These are phyloP conservation scores for Prionace glauca DNA, from an alignment of 2,797 vertebrate genomes.

Conservation along the genomic window DNA sequence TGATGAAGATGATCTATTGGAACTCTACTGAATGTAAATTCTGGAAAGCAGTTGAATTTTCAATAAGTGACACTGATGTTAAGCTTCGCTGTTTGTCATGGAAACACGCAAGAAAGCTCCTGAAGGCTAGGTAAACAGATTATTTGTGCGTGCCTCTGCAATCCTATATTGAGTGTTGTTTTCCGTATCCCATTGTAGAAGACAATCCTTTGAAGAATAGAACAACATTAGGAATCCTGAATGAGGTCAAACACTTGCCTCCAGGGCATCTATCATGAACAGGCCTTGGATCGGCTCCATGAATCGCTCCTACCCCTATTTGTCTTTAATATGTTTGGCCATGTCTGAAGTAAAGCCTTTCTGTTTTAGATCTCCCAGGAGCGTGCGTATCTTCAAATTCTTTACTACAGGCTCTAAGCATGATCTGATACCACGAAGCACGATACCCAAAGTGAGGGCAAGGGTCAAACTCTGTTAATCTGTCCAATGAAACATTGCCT, in stretches of 20 bases:
- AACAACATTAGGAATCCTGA: constrained; percentile 3
- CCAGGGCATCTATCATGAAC: background rate
- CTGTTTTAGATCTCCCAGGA: background rate
- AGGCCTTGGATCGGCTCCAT: background rate
- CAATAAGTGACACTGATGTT: background rate
- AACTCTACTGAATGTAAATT: background rate
- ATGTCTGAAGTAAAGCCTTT: background rate
- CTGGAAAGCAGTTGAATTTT: background rate
- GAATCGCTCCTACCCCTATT: background rate
- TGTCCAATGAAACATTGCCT: background rate
- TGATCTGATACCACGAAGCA: background rate
- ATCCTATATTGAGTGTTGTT: background rate
- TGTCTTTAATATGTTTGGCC: background rate
- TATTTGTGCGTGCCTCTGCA: background rate
- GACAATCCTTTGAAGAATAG: background rate
- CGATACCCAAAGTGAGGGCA: background rate
- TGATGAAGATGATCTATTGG: background rate
- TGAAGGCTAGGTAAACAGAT: background rate
- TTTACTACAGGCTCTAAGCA: background rate
- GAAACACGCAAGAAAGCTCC: background rate
- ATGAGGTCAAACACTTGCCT: background rate
- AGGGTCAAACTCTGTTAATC: background rate
- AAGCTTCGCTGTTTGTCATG: background rate
- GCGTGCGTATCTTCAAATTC: background rate
- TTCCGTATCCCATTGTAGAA: background rate